A percentile compares a stretch with the other conserved stretches of the same genome.
Conservation (phyloP, 2,113 vertebrate species). For the Clarias macrocephalus region DNA sequence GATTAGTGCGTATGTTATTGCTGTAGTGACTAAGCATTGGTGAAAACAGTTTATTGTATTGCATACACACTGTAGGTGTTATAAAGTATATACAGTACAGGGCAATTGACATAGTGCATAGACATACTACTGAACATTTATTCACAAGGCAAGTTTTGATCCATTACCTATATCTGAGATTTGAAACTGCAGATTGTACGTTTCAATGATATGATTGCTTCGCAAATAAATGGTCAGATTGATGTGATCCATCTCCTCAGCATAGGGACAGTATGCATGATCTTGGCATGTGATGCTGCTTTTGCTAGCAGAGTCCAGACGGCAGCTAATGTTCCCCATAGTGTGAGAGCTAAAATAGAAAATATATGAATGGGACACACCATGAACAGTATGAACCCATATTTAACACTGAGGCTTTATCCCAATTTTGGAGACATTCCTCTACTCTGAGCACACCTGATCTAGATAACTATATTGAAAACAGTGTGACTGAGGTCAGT, state of each 20-base stretch:
- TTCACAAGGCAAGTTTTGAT: background rate
- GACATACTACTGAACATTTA: background rate
- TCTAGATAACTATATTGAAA: background rate
- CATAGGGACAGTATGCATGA: constrained; percentile 48
- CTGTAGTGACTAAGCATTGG: background rate
- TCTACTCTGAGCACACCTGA: background rate
- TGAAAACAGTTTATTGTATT: background rate
- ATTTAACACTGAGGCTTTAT: background rate
- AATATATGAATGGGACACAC: background rate
- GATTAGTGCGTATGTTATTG: background rate
- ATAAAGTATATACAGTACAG: background rate
- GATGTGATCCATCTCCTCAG: constrained; percentile 51
- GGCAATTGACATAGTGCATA: background rate
- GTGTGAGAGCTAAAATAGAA: constrained; percentile 35
- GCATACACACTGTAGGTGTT: background rate
- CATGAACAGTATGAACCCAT: background rate
- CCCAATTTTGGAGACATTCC: background rate
- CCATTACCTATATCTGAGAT: constrained; percentile 55
- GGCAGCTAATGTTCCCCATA: constrained; percentile 47
- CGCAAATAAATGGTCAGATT: constrained; percentile 48
- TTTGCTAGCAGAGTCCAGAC: constrained; percentile 34
- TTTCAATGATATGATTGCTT: constrained; percentile 47
- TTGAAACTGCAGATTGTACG: constrained; percentile 45
- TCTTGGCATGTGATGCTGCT: constrained; percentile 50
- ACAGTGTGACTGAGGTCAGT: background rate